Percentiles rank a stretch among this genome's conserved stretches.
phyloP scores from a whole-genome alignment of 2,113 vertebrate species.

The Thomomys bottae region DNA sequence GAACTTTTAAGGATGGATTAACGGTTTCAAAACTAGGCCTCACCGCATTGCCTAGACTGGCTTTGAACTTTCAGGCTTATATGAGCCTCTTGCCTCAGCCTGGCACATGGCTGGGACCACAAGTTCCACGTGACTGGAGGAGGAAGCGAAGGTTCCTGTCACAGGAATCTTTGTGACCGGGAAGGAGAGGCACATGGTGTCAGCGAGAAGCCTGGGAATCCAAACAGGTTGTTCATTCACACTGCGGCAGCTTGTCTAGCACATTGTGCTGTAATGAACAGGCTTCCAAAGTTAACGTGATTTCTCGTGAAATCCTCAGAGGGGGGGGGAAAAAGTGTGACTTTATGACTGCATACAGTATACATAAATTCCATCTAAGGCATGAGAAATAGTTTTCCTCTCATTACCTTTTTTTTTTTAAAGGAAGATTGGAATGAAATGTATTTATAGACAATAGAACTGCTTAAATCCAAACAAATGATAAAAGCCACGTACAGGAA shows the following conservation, averaged over 20 bases:
- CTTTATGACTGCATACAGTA: conserved; percentile 41
- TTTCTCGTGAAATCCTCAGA: conserved; percentile 42
- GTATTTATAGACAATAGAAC: background rate
- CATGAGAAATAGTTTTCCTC: background rate
- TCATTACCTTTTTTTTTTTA: background rate
- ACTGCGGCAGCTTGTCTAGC: conserved; percentile 47
- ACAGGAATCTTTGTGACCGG: background rate
- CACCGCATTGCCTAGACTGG: background rate
- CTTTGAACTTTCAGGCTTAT: background rate
- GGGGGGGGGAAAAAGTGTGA: background rate
- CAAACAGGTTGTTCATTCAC: conserved; percentile 36
- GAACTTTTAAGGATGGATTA: background rate
- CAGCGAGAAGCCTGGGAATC: conserved; percentile 30
- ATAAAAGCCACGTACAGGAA: background rate
- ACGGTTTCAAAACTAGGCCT: background rate
- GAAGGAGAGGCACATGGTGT: background rate
- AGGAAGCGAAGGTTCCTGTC: background rate
- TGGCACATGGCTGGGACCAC: background rate
- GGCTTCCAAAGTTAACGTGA: conserved; percentile 53
- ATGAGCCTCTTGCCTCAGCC: background rate
- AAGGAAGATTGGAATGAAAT: conserved; percentile 23
- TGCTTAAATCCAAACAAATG: conserved; percentile 8
- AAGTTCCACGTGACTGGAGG: background rate
- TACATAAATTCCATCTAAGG: conserved; percentile 42
- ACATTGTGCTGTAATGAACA: conserved; percentile 50